These are phyloP conservation scores for Teinopalpus imperialis DNA, from an alignment of 2,888 invertebrate species.

Conservation along the genomic window DNA sequence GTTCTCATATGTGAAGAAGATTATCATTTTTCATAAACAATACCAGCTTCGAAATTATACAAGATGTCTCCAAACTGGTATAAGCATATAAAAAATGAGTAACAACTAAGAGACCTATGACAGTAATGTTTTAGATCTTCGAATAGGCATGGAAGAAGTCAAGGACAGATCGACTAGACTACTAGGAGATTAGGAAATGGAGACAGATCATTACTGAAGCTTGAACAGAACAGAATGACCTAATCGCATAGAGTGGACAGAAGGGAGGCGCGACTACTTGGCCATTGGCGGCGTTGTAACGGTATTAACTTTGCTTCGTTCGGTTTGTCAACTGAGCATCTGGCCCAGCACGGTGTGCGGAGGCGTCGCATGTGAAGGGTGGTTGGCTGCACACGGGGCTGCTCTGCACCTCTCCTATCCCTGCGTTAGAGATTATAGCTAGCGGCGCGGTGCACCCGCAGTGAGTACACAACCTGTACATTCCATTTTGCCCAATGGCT, in stretches of 20 bases:
- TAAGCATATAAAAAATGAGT: slow-evolving; percentile 33
- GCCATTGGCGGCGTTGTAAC: slow-evolving; percentile 74
- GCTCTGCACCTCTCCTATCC: slow-evolving; percentile 75
- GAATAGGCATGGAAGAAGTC: slow-evolving; percentile 33
- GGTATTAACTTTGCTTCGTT: slow-evolving; percentile 84
- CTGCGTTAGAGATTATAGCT: slow-evolving; percentile 80
- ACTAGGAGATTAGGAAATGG: slow-evolving; percentile 61
- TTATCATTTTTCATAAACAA: not conserved
- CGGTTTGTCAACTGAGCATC: slow-evolving; percentile 86
- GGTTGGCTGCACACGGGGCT: slow-evolving; percentile 64
- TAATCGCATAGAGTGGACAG: slow-evolving; percentile 77
- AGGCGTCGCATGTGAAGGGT: slow-evolving; percentile 88
- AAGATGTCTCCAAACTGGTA: slow-evolving; percentile 6
- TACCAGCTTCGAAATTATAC: not conserved
- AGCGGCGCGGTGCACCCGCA: slow-evolving; percentile 55
- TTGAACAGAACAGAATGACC: slow-evolving; percentile 76
- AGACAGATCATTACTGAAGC: slow-evolving; percentile 63
- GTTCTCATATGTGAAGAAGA: slow-evolving; percentile 14
- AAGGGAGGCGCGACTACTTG: slow-evolving; percentile 80
- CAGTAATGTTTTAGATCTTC: slow-evolving; percentile 32
- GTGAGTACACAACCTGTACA: slow-evolving; percentile 5
- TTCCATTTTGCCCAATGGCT: slow-evolving; percentile 6
- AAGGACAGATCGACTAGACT: slow-evolving; percentile 53
- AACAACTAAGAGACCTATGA: slow-evolving; percentile 13
- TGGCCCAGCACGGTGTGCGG: slow-evolving; percentile 91